Percentiles rank a stretch among this genome's conserved stretches.
Conservation (phyloP, 2,888 invertebrate genomes). For the Drymonia ruficornis region DNA sequence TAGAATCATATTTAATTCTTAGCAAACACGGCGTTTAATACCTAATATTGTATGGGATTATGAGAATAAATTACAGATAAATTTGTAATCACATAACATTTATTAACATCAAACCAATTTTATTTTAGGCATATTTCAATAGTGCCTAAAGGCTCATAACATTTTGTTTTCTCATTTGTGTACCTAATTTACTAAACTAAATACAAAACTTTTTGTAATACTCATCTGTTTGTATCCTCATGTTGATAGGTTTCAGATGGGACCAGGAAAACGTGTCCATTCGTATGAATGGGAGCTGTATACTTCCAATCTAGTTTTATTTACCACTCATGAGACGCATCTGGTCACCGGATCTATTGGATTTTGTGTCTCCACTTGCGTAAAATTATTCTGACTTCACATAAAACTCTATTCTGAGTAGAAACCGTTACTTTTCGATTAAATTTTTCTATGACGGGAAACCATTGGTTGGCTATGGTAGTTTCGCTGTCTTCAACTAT, state of each 20-base stretch:
- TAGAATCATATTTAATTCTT: not conserved
- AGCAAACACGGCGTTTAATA: not conserved
- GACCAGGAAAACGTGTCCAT: conserved; percentile 1
- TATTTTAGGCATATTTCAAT: too few species aligned
- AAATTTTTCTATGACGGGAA: too few species aligned
- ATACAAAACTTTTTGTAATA: not conserved
- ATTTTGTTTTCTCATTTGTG: not conserved
- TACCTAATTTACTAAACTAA: not conserved
- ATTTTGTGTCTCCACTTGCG: not conserved
- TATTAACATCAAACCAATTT: too few species aligned
- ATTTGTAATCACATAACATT: too few species aligned
- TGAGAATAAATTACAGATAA: too few species aligned
- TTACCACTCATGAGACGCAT: conserved; percentile 2
- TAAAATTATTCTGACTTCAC: not conserved
- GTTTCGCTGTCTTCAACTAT: too few species aligned
- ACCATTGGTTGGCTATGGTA: too few species aligned
- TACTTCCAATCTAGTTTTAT: conserved; percentile 7
- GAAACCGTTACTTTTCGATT: not conserved
- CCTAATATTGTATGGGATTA: too few species aligned
- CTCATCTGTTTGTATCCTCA: not conserved
- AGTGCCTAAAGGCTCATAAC: not conserved
- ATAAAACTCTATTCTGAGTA: too few species aligned
- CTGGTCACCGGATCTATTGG: not conserved
- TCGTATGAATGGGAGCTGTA: not conserved
- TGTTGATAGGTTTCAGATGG: conserved; percentile 1